A percentile compares a stretch with the other conserved stretches of the same genome.
Evolutionary conservation across 2,888 invertebrate genomes (phyloP).

Genomic region (Pimpla rufipes): DNA sequence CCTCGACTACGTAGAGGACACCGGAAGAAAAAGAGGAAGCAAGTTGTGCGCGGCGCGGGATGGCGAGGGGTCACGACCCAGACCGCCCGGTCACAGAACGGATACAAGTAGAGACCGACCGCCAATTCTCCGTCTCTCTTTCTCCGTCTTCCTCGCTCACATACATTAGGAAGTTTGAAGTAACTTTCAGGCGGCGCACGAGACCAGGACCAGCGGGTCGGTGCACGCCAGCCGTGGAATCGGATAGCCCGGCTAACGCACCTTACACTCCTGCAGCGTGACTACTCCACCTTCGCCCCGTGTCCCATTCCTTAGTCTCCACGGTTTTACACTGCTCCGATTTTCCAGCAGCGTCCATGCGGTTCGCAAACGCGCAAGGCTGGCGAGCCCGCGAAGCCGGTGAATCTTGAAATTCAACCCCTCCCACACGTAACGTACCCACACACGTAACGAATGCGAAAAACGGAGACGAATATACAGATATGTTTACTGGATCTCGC

Average conservation of each 20-base stretch:
- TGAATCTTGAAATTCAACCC: background rate
- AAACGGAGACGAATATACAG: constrained; percentile 13
- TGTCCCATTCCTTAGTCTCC: constrained; percentile 49
- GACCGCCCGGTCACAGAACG: constrained; percentile 77
- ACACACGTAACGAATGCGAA: constrained; percentile 52
- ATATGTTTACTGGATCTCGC: constrained; percentile 14
- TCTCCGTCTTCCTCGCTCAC: constrained; percentile 75
- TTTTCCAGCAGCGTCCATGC: constrained; percentile 28
- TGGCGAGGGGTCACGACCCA: constrained; percentile 78
- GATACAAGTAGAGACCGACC: constrained; percentile 78
- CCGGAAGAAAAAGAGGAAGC: constrained; percentile 30
- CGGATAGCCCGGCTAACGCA: constrained; percentile 73
- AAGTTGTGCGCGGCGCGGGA: constrained; percentile 23
- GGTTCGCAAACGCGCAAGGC: constrained; percentile 5
- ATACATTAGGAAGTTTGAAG: constrained; percentile 82
- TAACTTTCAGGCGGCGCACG: constrained; percentile 77
- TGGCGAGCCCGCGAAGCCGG: background rate
- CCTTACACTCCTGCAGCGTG: constrained; percentile 43
- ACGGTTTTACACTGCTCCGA: constrained; percentile 43
- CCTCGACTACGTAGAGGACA: constrained; percentile 25
- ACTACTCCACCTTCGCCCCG: constrained; percentile 49
- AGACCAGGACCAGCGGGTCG: constrained; percentile 29
- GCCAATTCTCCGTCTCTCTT: constrained; percentile 31
- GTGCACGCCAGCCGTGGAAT: constrained; percentile 70
- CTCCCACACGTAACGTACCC: constrained; percentile 7